Conservation (phyloP, 1,140 invertebrate species). For the Episyrphus balteatus region DNA sequence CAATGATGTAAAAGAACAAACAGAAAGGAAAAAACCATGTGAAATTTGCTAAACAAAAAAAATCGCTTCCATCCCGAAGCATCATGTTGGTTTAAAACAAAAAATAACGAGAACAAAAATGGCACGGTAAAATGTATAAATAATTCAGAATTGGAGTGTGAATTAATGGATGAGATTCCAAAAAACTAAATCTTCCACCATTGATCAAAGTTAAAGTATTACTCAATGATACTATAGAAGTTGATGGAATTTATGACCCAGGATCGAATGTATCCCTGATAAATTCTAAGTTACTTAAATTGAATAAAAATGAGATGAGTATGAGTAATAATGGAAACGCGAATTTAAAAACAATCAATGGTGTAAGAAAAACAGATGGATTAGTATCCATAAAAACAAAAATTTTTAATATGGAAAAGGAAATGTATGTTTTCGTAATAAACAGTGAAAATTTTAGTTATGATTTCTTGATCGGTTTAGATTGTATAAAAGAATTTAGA, state of each 20-base stretch:
- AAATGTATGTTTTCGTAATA: too few species aligned
- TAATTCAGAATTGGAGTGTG: neutral
- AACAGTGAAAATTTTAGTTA: conserved; percentile 13
- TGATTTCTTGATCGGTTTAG: conserved; percentile 9
- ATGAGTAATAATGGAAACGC: neutral
- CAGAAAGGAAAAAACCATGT: conserved; percentile 9
- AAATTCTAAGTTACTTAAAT: conserved; percentile 20
- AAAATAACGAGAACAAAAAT: neutral
- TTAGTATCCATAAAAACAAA: too few species aligned
- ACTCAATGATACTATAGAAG: conserved; percentile 19
- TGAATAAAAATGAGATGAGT: conserved; percentile 15
- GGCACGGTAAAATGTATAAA: neutral
- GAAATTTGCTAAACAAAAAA: neutral
- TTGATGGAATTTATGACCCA: conserved; percentile 22
- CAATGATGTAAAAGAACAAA: conserved; percentile 1
- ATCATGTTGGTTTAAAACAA: too few species aligned
- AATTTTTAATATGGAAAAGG: too few species aligned
- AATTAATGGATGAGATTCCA: neutral
- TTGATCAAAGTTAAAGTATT: conserved; percentile 25
- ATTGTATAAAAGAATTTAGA: neutral
- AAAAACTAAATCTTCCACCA: conserved; percentile 29
- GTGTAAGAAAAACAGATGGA: too few species aligned
- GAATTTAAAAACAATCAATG: conserved; percentile 22
- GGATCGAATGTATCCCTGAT: too few species aligned
- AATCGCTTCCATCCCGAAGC: neutral